phyloP scores from a whole-genome alignment of 1,140 invertebrate species.

The Pseudoatta argentina region DNA sequence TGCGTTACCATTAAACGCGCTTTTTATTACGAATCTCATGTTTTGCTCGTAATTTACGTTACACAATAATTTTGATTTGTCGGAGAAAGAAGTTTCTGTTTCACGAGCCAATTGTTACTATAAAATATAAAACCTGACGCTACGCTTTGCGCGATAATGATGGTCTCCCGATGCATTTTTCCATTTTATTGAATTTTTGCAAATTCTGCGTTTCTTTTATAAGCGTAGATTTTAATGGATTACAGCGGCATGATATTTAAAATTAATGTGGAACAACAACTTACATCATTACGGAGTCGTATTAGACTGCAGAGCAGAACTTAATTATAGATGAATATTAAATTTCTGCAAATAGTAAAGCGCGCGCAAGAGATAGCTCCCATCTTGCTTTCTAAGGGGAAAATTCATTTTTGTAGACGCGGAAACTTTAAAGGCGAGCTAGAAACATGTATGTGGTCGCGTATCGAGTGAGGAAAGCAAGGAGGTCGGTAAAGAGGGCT shows the following conservation, averaged over 20 bases:
- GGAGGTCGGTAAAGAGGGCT: conserved; percentile 38
- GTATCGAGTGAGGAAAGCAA: conserved; percentile 40
- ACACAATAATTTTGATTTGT: conserved; percentile 51
- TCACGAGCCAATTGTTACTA: conserved; percentile 28
- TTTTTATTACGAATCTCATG: conserved; percentile 36
- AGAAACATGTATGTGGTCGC: conserved; percentile 26
- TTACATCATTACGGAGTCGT: conserved; percentile 6
- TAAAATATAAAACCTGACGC: conserved; percentile 1
- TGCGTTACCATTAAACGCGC: conserved; percentile 32
- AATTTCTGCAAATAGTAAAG: conserved; percentile 37
- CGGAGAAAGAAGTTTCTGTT: conserved; percentile 32
- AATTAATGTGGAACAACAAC: not conserved
- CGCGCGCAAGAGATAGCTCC: not conserved
- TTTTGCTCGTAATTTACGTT: conserved; percentile 50
- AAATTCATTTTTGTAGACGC: conserved; percentile 48
- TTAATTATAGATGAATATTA: conserved; percentile 54
- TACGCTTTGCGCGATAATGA: not conserved
- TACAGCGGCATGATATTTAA: not conserved
- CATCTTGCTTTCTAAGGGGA: not conserved
- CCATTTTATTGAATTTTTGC: conserved; percentile 6
- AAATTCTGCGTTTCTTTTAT: not conserved
- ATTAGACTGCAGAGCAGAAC: not conserved
- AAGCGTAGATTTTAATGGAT: not conserved
- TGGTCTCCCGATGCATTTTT: not conserved
- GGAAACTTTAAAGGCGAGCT: conserved; percentile 33